A percentile compares a stretch with the other conserved stretches of the same genome.
phyloP scores from a whole-genome alignment of 2,797 vertebrate species.

The Hydrolagus colliei region DNA sequence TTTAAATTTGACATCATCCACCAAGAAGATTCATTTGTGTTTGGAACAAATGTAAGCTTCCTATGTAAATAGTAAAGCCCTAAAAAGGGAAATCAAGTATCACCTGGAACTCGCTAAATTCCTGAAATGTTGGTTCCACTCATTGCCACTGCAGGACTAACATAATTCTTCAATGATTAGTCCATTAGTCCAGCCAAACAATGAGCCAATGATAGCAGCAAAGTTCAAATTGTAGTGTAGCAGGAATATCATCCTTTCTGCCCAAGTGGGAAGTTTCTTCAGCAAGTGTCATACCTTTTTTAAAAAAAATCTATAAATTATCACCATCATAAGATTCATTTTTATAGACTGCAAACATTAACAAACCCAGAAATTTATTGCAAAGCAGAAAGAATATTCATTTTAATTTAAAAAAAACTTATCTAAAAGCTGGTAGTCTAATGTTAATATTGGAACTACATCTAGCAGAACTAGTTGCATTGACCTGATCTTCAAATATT shows the following conservation, averaged over 20 bases:
- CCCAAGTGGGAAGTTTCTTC: not conserved
- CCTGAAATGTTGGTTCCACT: not conserved
- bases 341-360: not conserved
- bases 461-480: conserved; percentile 73
- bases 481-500: conserved; percentile 65
- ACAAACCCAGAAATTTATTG: not conserved
- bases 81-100: not conserved
- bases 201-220: not conserved
- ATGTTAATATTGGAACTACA: conserved; percentile 44
- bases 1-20: no score
- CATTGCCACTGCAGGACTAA: not conserved
- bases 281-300: not conserved
- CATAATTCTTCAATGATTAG: not conserved
- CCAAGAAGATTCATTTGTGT: no score
- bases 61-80: not conserved
- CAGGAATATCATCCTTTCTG: not conserved
- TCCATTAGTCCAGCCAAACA: not conserved
- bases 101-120: no score
- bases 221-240: not conserved
- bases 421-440: not conserved
- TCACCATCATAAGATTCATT: not conserved
- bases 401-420: not conserved
- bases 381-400: not conserved
- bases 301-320: not conserved
- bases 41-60: no score